Conservation (phyloP, 37 sponge, comb jelly and placozoan genomes). For the Beroe forskalii region DNA sequence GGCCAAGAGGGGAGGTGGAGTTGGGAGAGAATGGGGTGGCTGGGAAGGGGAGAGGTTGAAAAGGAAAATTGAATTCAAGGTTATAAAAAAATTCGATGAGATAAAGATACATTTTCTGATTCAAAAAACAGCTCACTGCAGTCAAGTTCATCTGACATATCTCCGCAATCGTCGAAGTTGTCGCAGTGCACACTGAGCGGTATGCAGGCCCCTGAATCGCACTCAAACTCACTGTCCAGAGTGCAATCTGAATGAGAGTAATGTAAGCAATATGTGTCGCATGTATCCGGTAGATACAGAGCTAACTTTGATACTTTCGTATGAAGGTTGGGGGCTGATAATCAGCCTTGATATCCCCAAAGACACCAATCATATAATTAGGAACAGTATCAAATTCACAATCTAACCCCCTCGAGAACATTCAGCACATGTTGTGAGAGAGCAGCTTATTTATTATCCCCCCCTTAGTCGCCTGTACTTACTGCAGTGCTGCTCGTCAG, state of each 20-base stretch:
- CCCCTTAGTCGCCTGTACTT: background rate
- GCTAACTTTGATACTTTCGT: too few species aligned
- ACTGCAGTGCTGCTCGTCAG: slow-evolving; percentile 30
- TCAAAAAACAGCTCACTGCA: slow-evolving; percentile 2
- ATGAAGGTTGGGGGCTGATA: too few species aligned
- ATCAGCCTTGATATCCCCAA: too few species aligned
- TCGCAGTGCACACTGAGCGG: background rate
- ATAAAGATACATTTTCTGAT: background rate
- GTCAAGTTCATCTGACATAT: background rate
- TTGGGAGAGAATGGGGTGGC: too few species aligned
- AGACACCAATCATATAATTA: too few species aligned
- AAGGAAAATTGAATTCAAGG: background rate
- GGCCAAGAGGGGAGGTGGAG: too few species aligned
- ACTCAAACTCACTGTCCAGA: background rate
- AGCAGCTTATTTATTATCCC: too few species aligned
- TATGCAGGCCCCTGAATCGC: background rate
- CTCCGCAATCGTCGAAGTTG: slow-evolving; percentile 26
- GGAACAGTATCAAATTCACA: too few species aligned
- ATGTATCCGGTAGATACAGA: too few species aligned
- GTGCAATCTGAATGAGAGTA: background rate
- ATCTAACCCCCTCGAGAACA: too few species aligned
- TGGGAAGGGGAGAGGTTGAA: background rate
- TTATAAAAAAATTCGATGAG: background rate
- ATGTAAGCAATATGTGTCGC: too few species aligned
- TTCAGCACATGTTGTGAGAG: too few species aligned